These are phyloP conservation scores for Ommatoiulus sabulosus DNA, from an alignment of 2,888 invertebrate genomes.

Conservation along the genomic window DNA sequence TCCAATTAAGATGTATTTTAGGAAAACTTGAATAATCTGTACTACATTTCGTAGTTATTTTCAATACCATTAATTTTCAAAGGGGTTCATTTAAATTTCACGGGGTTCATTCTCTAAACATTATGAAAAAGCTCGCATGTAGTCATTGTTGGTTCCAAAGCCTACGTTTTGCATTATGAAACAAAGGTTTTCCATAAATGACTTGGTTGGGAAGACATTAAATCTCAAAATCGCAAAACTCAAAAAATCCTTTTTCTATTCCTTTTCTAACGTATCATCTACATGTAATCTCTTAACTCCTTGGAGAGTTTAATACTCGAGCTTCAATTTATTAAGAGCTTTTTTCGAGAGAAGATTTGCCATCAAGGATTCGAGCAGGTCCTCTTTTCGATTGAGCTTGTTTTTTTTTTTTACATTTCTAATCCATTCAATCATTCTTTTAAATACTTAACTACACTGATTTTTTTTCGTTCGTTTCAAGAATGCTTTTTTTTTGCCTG, in stretches of 20 bases:
- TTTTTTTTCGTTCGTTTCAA: neutral
- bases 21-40: too few relatives aligned
- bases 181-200: neutral
- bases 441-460: neutral
- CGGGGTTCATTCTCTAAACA: too few relatives aligned
- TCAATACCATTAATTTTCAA: too few relatives aligned
- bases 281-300: neutral
- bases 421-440: slow-evolving; percentile 27
- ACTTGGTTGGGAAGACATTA: too few relatives aligned
- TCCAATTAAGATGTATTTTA: too few relatives aligned
- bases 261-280: neutral
- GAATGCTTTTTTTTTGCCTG: neutral
- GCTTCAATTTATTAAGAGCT: neutral
- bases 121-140: too few relatives aligned
- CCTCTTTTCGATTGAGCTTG: neutral
- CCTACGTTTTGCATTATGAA: neutral
- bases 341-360: neutral
- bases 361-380: neutral
- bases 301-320: neutral
- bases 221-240: too few relatives aligned
- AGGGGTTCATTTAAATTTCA: too few relatives aligned
- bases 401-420: neutral
- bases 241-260: neutral
- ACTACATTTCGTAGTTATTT: too few relatives aligned
- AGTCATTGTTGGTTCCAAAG: too few relatives aligned